phyloP scores from a whole-genome alignment of 2,113 vertebrate genomes.

The Calidris pugnax region DNA sequence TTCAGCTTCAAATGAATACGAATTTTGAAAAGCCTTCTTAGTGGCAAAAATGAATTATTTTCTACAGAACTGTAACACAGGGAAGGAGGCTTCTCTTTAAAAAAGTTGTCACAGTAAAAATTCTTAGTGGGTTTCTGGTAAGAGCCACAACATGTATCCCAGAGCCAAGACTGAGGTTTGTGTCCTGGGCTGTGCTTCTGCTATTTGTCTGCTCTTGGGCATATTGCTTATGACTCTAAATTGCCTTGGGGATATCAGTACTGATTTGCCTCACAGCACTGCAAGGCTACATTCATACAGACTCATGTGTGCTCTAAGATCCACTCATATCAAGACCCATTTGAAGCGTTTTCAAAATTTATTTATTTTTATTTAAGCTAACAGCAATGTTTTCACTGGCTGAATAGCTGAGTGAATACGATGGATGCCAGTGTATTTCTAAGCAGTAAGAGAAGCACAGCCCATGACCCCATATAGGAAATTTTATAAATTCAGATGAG shows the following conservation, averaged over 20 bases:
- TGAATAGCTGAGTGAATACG: background rate
- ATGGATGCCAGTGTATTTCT: background rate
- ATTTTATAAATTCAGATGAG: background rate
- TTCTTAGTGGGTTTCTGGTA: background rate
- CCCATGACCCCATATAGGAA: background rate
- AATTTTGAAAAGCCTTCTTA: background rate
- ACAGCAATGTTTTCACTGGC: background rate
- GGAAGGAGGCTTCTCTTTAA: background rate
- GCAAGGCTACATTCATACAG: background rate
- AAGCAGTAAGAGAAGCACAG: background rate
- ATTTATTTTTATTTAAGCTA: background rate
- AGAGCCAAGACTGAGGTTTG: background rate
- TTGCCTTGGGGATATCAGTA: background rate
- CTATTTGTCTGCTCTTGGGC: background rate
- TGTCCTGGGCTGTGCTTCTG: background rate
- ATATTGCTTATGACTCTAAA: background rate
- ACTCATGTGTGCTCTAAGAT: background rate
- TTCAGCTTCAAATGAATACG: background rate
- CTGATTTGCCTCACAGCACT: background rate
- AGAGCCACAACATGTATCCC: background rate
- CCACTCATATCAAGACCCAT: background rate
- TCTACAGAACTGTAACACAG: background rate
- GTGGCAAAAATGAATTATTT: background rate
- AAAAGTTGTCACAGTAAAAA: background rate
- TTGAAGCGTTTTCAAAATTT: background rate